Evolutionary conservation across 2,113 vertebrate species (phyloP), one percentile per base, ranked within the genome.

Genomic region (Parus major): DNA sequence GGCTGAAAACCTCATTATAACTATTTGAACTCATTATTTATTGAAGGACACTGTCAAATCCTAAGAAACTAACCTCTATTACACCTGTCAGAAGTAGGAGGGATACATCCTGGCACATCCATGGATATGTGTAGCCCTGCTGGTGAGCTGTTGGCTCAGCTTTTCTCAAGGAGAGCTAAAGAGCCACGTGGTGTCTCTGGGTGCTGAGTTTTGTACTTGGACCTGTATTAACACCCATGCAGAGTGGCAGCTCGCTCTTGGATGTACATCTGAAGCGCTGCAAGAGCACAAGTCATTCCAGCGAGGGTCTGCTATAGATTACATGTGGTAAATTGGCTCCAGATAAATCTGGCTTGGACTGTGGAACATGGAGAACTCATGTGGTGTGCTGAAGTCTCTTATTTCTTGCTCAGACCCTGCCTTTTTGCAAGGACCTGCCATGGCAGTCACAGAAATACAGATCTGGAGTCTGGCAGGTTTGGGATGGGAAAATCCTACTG

Each of bases 261-360:
- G 96, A 96, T 93, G 53, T 47, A 97, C 95, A 97, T 97, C 97
- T 97, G 98, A 97, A 64, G 88, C 64, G 33, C 83, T 15, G 31
- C 73, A 56, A 90, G 95, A 97, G 96, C 59, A 89, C 93, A 92
- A 95, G 94, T 84, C 90, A 88, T 91, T 96, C 96, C 96, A 98
- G 95, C 73, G 55, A 95, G 97, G 93, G 52, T 81, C 96, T 97
- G 97, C 96, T 94, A 94, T 94, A 92, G 94, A 98, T 98, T 97
- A 98, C 57, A 23, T 19, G 56, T 15, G 64, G 95, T 86, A 97
- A 97, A 95, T 96, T 98, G 96, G 95, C 97, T 97, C 97, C 95
- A 97, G 97, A 95, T 82, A 96, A 93, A 88, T 93, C 97, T 97
- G 92, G 94, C 96, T 97, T 97, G 96, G 96, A 90, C 78, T 87